Percentiles rank a stretch among this genome's conserved stretches.
phyloP scores from a whole-genome alignment of 1,140 invertebrate genomes.

The Zaprionus nigranus region DNA sequence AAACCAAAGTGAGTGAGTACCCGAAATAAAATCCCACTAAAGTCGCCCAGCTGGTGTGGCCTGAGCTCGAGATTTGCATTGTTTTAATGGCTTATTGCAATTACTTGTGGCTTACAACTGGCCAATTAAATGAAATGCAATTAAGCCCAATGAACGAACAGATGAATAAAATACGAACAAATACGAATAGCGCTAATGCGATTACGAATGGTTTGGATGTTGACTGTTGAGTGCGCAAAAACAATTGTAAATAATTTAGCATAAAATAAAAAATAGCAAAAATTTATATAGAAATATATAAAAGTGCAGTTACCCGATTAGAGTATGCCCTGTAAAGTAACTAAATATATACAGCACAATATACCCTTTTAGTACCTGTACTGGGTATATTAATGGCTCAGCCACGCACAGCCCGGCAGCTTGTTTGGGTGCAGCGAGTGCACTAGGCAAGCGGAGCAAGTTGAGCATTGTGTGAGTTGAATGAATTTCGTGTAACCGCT shows the following conservation, averaged over 20 bases:
- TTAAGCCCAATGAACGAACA: conserved; percentile 57
- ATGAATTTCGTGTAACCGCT: conserved; percentile 49
- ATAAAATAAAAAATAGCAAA: conserved; percentile 4
- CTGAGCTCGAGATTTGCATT: conserved; percentile 14
- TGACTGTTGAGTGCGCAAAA: conserved; percentile 44
- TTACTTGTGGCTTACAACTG: conserved; percentile 36
- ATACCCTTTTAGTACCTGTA: background rate
- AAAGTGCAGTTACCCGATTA: background rate
- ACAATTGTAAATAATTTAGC: conserved; percentile 30
- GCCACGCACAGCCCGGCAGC: conserved; percentile 32
- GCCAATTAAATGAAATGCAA: conserved; percentile 58
- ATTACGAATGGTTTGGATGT: conserved; percentile 21
- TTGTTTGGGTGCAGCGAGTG: conserved; percentile 66
- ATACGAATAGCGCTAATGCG: conserved; percentile 8
- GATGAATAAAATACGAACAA: conserved; percentile 21
- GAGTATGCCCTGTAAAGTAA: background rate
- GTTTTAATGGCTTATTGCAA: conserved; percentile 39
- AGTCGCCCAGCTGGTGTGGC: conserved; percentile 10
- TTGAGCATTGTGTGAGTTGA: background rate
- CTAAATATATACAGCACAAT: background rate
- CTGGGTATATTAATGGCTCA: conserved; percentile 9
- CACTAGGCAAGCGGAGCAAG: conserved; percentile 63
- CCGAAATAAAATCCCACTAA: background rate
- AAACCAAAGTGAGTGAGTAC: background rate
- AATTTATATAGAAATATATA: background rate